Percentiles rank a stretch among this genome's conserved stretches.
These are phyloP conservation scores for Cheilosia pagana DNA, from an alignment of 2,888 invertebrate species.

Conservation along the genomic window DNA sequence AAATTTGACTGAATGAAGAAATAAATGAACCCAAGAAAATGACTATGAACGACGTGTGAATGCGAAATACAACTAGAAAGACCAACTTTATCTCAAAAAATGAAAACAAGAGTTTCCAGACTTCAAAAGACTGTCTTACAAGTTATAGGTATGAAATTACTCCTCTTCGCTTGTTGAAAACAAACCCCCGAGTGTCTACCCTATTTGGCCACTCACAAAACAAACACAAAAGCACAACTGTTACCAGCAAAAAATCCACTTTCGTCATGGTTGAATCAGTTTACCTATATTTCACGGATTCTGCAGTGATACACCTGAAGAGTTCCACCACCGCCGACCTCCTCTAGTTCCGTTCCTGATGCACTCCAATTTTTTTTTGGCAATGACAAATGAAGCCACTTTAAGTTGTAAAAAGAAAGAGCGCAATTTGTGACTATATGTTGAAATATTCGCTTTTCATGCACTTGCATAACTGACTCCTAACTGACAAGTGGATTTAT, in stretches of 20 bases:
- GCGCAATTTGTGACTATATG: slow-evolving; percentile 43
- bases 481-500: slow-evolving; percentile 47
- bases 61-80: too few species aligned
- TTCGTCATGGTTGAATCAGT: slow-evolving; percentile 29
- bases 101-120: too few species aligned
- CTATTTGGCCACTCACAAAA: background rate
- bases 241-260: background rate
- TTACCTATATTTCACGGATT: slow-evolving; percentile 47
- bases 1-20: too few species aligned
- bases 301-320: slow-evolving; percentile 39
- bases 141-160: too few species aligned
- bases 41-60: too few species aligned
- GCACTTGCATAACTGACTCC: slow-evolving; percentile 4
- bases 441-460: slow-evolving; percentile 37
- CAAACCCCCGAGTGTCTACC: too few species aligned
- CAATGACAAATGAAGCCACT: slow-evolving; percentile 60
- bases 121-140: too few species aligned
- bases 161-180: too few species aligned
- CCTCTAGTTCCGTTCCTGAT: slow-evolving; percentile 12
- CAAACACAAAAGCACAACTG: background rate
- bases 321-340: background rate
- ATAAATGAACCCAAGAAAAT: too few species aligned
- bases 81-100: too few species aligned
- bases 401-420: slow-evolving; percentile 20
- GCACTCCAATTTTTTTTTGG: slow-evolving; percentile 21